Evolutionary conservation across 2,888 invertebrate species (phyloP).

Genomic region (Ametastegia equiseti): DNA sequence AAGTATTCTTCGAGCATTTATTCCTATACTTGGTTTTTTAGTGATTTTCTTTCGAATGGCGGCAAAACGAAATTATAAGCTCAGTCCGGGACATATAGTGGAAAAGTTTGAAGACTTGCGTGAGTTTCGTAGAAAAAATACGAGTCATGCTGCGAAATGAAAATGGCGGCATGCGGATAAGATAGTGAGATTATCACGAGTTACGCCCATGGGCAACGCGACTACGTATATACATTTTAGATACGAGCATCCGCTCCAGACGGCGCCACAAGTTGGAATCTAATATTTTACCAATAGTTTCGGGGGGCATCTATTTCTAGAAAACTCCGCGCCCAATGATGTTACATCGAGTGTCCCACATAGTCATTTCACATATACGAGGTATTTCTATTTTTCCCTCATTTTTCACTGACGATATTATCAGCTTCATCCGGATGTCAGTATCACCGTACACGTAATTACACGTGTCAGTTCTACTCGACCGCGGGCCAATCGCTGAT

Average conservation of each 20-base stretch:
- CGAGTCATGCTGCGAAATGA: slow-evolving; percentile 57
- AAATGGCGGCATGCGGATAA: slow-evolving; percentile 64
- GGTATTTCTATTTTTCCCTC: no score
- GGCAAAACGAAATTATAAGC: no score
- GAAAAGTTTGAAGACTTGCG: not conserved
- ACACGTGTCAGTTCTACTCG: no score
- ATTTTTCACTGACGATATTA: no score
- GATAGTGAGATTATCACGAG: slow-evolving; percentile 42
- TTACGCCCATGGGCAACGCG: slow-evolving; percentile 32
- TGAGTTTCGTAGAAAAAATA: slow-evolving; percentile 43
- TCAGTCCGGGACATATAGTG: no score
- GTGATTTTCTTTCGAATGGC: no score
- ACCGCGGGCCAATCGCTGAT: not conserved
- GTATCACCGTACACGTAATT: no score
- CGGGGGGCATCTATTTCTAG: slow-evolving; percentile 21
- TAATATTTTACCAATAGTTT: slow-evolving; percentile 24
- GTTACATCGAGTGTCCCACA: not conserved
- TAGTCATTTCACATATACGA: not conserved
- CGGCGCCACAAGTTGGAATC: slow-evolving; percentile 57
- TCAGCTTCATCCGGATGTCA: no score
- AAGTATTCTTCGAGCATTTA: no score
- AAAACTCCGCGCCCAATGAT: slow-evolving; percentile 9
- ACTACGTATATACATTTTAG: not conserved
- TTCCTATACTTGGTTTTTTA: no score
- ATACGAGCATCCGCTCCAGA: slow-evolving; percentile 6